Percentiles rank a stretch among this genome's conserved stretches.
Conservation (phyloP, 2,797 vertebrate genomes). For the Argyrosomus regius region DNA sequence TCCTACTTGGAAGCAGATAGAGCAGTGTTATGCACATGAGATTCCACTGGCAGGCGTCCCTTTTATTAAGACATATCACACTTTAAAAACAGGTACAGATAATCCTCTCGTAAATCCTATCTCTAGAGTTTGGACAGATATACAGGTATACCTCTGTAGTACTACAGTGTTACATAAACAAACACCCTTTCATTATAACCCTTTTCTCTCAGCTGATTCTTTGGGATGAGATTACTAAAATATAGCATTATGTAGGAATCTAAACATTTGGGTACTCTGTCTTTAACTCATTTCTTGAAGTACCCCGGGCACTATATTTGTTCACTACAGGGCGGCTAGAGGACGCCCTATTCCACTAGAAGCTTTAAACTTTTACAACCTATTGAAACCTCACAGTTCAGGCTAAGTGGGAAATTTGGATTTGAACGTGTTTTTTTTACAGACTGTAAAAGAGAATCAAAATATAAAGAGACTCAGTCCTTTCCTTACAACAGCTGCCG, state of each 20-base stretch:
- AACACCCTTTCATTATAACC: not conserved
- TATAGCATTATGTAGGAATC: not conserved
- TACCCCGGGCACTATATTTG: not conserved
- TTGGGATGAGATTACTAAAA: not conserved
- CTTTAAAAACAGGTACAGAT: conserved; percentile 7
- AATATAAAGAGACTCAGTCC: not conserved
- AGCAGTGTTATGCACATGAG: not conserved
- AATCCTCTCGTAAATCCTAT: conserved; percentile 17
- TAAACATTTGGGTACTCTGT: not conserved
- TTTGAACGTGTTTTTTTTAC: not conserved
- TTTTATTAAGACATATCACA: conserved; percentile 6
- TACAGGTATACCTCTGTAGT: not conserved
- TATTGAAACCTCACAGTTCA: not conserved
- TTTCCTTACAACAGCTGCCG: not conserved
- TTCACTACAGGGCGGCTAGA: not conserved
- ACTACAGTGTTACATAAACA: not conserved
- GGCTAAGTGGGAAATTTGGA: not conserved
- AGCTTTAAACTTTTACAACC: not conserved
- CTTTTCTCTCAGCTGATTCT: not conserved
- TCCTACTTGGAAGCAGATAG: not conserved
- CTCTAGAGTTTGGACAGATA: conserved; percentile 1
- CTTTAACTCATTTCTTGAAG: too few relatives aligned
- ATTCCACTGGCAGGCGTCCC: not conserved
- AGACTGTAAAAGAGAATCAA: not conserved
- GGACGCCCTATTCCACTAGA: not conserved